Evolutionary conservation across 2,113 vertebrate species (phyloP), one percentile per base, ranked within the genome.

Genomic region (Polyodon spathula): DNA sequence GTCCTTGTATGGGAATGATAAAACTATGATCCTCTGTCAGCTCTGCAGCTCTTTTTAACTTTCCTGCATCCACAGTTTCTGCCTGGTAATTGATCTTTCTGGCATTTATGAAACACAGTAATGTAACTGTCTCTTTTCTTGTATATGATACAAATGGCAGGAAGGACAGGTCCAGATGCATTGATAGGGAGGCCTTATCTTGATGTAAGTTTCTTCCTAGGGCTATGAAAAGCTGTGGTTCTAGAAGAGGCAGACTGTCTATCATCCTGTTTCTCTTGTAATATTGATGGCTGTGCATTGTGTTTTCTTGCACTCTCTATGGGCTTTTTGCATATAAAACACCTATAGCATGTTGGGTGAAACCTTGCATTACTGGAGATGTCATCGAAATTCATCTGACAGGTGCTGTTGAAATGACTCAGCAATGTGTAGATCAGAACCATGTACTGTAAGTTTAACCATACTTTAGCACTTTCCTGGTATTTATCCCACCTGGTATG

Each of bases 41-140:
- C 63, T 43, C 57, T 10, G 63, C 57, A 53, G 63, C 63, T 59
- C 59, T 59, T 16, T 41, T 43, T 56, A 65, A 65, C 57, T 54
- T 63, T 63, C 61, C 54, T 68, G 54, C 52, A 44, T 46, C 40
- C 41, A 68, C 62, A 42, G 59, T 71, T 67, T 67, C 40, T 59
- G 46, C 52, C 52, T 63, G n/a, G 55, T 64, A 50, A 46, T 57
- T 59, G 37, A 11, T 55, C 43, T 46, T 11, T 40, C 37, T 61
- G 64, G n/a, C 64, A 54, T 62, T 62, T 54, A 52, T 52, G 51
- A 43, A 40, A 39, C 52, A 54, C 51, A 54, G 51, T 62, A 27
- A 62, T 43, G 16, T 37, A 42, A 40, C 48, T 62, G 6, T 44
- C 40, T 10, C 9, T 62, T 63, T 63, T 51, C 5, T 43, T 56